Evolutionary conservation across 2,888 invertebrate species (phyloP), one percentile per base, ranked within the genome.

Genomic region (Cheilosia pagana): DNA sequence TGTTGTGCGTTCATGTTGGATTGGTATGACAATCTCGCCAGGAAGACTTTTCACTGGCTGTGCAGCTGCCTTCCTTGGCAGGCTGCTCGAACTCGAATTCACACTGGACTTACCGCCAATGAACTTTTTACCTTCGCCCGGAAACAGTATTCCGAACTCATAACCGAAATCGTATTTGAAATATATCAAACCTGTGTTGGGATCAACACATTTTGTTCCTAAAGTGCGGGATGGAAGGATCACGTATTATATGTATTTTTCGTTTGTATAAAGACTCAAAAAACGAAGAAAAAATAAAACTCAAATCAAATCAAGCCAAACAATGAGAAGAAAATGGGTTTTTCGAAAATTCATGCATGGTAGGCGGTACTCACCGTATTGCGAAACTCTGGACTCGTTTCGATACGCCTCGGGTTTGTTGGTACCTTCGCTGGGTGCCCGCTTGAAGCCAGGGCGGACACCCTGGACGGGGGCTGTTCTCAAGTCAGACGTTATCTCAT

Each of bases 131-230:
- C 94, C 93, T 90, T 95, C 94, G 62, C 95, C 95, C 50, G 95
- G 95, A 62, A 95, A 92, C 57, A 95, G 93, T 87, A 95, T 94
- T 82, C 95, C 95, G 89, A 95, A 95, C 91, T 96, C 96, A 91
- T 95, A 96, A 88, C 95, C 95, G 89, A 96, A 96, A 92, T 96
- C 96, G 90, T 96, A 96, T 92, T 96, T 96, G 93, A 96, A 96
- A 93, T 96, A 96, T 89, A 96, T 95, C 81, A 96, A 92, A 87
- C 95, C 95, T 60, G 95, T 95, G 89, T 95, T 95, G 87, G 95
- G 95, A 90, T 95, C 95, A 89, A 95, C 94, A 91, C 95, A 95
- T 92, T 95, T 95, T 87, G 95, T 95, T 91, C 95, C 95, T 95
- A 89, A 31, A 35, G n/a, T 39, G 60, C 41, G 25, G 63, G 62